phyloP scores from a whole-genome alignment of 2,113 vertebrate species.

The Meles meles region DNA sequence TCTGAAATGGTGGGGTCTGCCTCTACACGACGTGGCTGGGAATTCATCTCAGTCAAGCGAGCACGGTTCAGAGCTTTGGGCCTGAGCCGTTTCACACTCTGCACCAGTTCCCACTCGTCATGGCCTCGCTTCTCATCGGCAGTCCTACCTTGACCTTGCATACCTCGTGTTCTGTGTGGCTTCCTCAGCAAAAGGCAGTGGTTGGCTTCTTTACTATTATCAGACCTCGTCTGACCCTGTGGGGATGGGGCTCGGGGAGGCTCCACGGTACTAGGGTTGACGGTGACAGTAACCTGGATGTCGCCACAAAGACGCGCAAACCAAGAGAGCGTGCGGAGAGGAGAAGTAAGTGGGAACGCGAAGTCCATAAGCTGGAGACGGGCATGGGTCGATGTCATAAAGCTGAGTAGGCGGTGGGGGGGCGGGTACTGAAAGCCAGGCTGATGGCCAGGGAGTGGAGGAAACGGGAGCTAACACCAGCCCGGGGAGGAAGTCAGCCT shows the following conservation, averaged over 20 bases:
- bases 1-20: neutral
- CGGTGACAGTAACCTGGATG: neutral
- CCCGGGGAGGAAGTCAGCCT: neutral
- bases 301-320: neutral
- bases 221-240: neutral
- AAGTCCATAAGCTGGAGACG: neutral
- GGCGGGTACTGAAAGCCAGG: neutral
- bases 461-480: neutral
- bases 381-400: neutral
- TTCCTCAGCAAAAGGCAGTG: neutral
- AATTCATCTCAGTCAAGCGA: neutral
- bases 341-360: neutral
- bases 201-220: neutral
- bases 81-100: neutral
- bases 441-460: neutral
- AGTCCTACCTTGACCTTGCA: neutral
- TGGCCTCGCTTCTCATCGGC: neutral
- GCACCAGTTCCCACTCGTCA: neutral
- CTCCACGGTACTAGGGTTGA: neutral
- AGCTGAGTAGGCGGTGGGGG: neutral
- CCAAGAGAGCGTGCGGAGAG: neutral
- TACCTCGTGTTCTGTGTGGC: neutral
- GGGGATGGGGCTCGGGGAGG: neutral
- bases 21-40: neutral
- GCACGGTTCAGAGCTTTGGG: neutral